A percentile compares a stretch with the other conserved stretches of the same genome.
Conservation (phyloP, 1,140 invertebrate genomes). For the Matsumurasca onukii region DNA sequence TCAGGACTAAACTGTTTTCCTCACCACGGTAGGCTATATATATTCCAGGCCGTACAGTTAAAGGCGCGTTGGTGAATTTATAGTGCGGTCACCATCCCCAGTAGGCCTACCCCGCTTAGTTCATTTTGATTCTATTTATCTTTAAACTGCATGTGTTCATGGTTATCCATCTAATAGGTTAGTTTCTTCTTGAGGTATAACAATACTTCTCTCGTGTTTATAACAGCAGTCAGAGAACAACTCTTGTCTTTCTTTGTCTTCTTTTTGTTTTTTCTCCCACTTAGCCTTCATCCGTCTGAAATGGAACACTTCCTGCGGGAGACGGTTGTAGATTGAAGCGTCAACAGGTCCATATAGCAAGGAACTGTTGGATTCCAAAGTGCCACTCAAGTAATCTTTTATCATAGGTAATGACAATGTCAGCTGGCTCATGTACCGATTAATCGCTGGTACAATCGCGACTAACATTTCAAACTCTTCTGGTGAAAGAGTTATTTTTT, state of each 20-base stretch:
- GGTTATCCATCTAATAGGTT: neutral
- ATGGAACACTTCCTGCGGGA: neutral
- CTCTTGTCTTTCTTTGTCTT: too few species aligned
- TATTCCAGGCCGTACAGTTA: neutral
- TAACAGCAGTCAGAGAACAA: too few species aligned
- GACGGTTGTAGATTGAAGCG: neutral
- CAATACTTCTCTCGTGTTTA: neutral
- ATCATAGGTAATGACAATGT: neutral
- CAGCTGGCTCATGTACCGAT: neutral
- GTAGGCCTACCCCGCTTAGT: neutral
- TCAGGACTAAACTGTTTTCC: neutral
- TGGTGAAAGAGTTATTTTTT: neutral
- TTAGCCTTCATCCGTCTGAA: neutral
- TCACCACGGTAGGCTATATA: constrained; percentile 1
- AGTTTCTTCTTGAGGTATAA: neutral
- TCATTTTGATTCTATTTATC: neutral
- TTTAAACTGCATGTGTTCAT: neutral
- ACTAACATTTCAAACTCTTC: neutral
- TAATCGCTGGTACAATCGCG: neutral
- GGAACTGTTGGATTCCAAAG: neutral
- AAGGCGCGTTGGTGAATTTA: neutral
- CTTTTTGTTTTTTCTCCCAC: too few species aligned
- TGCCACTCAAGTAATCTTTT: neutral
- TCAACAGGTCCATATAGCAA: neutral
- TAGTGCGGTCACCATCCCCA: constrained; percentile 1